Percentiles rank a stretch among this genome's conserved stretches.
Conservation (phyloP, 1,140 invertebrate species). For the Conus betulinus region DNA sequence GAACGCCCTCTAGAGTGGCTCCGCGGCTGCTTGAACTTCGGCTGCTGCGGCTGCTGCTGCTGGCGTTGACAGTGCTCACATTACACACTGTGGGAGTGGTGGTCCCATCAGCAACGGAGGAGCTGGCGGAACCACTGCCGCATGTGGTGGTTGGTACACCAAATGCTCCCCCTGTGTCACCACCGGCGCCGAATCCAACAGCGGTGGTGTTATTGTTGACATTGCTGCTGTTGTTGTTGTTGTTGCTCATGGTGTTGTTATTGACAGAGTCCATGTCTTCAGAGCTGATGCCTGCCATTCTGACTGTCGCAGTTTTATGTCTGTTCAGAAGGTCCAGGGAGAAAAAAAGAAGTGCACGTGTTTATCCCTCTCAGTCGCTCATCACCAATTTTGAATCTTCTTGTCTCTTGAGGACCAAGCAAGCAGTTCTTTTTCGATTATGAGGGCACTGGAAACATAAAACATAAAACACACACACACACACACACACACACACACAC, state of each 20-base stretch:
- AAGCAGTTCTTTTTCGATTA: no score
- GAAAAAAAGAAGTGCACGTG: not conserved
- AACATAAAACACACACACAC: no score
- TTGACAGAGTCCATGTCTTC: constrained; percentile 32
- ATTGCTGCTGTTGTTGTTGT: constrained; percentile 38
- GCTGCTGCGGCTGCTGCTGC: constrained; percentile 11
- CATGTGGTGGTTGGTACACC: not conserved
- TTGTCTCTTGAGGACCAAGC: no score
- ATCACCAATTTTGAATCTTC: not conserved
- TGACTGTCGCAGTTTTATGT: not conserved
- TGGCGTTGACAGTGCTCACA: not conserved
- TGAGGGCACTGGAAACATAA: no score
- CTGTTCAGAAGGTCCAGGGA: not conserved
- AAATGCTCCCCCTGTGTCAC: not conserved
- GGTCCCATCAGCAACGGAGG: not conserved
- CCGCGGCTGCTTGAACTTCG: constrained; percentile 45
- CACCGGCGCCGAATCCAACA: not conserved
- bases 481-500: no score
- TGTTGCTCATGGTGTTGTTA: constrained; percentile 39
- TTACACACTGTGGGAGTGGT: not conserved
- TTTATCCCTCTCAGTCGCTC: not conserved
- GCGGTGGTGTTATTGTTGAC: constrained; percentile 23
- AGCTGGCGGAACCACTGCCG: not conserved
- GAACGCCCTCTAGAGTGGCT: constrained; percentile 55
- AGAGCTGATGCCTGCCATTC: not conserved